These are phyloP conservation scores for Etheostoma nigrum DNA, from an alignment of 2,797 vertebrate species.

Conservation along the genomic window DNA sequence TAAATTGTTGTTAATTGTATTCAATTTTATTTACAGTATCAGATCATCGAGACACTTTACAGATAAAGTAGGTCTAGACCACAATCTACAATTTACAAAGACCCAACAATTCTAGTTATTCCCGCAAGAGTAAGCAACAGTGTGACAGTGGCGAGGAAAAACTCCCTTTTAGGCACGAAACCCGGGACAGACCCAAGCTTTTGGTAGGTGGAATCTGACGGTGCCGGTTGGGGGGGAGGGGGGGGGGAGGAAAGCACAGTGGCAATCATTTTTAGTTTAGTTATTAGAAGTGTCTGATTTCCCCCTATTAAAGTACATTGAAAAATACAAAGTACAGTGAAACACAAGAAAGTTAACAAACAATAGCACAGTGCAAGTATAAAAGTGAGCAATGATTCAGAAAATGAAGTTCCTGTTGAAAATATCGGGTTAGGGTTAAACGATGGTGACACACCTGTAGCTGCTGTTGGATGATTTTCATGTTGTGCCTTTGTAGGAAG, in stretches of 20 bases:
- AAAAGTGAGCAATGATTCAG: neutral
- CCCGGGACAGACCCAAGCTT: too few species aligned
- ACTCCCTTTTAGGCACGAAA: too few species aligned
- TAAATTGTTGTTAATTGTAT: neutral
- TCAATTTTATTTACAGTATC: too few species aligned
- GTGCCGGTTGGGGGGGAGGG: too few species aligned
- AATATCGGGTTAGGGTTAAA: neutral
- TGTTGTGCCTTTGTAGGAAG: constrained; percentile 94
- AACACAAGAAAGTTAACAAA: constrained; percentile 12
- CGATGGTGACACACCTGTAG: constrained; percentile 87
- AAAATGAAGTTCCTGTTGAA: neutral
- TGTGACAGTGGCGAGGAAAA: too few species aligned
- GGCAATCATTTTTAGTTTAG: neutral
- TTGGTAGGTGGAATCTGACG: too few species aligned
- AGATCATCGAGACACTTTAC: too few species aligned
- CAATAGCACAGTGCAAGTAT: neutral
- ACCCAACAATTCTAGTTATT: too few species aligned
- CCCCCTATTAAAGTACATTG: neutral
- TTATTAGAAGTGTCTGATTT: neutral
- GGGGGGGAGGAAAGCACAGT: too few species aligned
- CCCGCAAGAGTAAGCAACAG: too few species aligned
- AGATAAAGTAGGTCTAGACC: too few species aligned
- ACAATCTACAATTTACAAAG: too few species aligned
- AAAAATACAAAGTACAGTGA: neutral
- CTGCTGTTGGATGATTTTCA: constrained; percentile 94